These are phyloP conservation scores for Pyrgilauda ruficollis DNA, from an alignment of 2,113 vertebrate species.

Conservation along the genomic window DNA sequence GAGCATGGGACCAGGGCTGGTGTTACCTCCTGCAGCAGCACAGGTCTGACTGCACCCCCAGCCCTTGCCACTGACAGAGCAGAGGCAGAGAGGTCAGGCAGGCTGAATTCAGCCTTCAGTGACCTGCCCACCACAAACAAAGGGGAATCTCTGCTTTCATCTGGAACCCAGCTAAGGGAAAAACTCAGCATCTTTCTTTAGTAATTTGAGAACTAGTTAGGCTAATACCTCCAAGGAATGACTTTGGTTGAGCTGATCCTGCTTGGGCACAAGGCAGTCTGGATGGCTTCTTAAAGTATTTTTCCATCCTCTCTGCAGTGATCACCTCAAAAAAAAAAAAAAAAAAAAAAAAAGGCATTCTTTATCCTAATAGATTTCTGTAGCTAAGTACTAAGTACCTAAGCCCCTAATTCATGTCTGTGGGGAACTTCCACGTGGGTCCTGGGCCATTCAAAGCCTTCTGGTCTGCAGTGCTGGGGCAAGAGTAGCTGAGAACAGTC, in stretches of 20 bases:
- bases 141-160: neutral
- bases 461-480: neutral
- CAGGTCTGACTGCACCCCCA: neutral
- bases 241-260: neutral
- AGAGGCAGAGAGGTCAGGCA: neutral
- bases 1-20: neutral
- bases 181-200: neutral
- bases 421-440: neutral
- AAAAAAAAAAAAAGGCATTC: neutral
- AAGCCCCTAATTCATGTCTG: neutral
- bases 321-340: neutral
- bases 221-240: neutral
- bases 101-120: neutral
- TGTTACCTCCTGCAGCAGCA: neutral
- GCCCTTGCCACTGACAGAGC: neutral
- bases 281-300: neutral
- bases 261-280: neutral
- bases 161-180: neutral
- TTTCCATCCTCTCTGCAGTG: neutral
- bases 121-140: neutral
- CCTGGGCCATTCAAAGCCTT: neutral
- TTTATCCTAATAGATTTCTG: neutral
- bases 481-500: neutral
- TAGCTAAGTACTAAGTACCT: neutral
- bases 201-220: neutral